Evolutionary conservation across 2,888 invertebrate species (phyloP).

Genomic region (Pycnomerus fuliginosus): DNA sequence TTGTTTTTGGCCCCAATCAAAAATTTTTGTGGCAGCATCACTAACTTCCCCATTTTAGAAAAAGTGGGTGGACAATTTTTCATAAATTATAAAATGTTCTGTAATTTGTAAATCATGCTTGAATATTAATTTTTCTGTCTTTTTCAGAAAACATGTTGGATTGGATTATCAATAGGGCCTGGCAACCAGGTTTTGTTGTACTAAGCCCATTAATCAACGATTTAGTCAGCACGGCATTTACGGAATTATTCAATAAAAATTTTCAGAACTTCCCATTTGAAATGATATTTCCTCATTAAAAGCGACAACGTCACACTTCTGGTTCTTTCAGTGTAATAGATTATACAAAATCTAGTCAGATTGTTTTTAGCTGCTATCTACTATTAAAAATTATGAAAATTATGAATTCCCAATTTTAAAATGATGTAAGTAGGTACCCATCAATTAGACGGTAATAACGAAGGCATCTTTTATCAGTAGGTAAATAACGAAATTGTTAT

Average conservation of each 20-base stretch:
- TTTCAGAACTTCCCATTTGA: slow-evolving; percentile 74
- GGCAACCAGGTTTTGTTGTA: slow-evolving; percentile 78
- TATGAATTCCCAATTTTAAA: too few relatives aligned
- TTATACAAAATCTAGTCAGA: not conserved
- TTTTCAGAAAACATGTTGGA: slow-evolving; percentile 68
- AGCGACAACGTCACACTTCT: too few relatives aligned
- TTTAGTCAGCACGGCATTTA: slow-evolving; percentile 79
- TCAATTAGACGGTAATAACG: too few relatives aligned
- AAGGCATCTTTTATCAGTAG: too few relatives aligned
- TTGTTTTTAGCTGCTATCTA: too few relatives aligned
- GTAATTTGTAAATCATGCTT: slow-evolving; percentile 1
- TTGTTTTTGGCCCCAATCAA: too few relatives aligned
- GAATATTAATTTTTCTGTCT: slow-evolving; percentile 21
- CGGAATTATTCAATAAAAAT: slow-evolving; percentile 76
- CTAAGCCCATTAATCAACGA: slow-evolving; percentile 78
- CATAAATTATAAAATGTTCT: slow-evolving; percentile 5
- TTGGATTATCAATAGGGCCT: slow-evolving; percentile 74
- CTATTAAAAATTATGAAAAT: too few relatives aligned
- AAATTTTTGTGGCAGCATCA: too few relatives aligned
- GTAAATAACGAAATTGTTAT: too few relatives aligned
- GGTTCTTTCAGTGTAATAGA: not conserved
- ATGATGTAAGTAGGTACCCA: too few relatives aligned
- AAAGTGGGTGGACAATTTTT: too few relatives aligned
- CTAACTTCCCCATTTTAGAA: too few relatives aligned
- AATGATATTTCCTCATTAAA: slow-evolving; percentile 56